Evolutionary conservation across 1,140 invertebrate genomes (phyloP), one percentile per base, ranked within the genome.

Genomic region (Polypedilum pembai): DNA sequence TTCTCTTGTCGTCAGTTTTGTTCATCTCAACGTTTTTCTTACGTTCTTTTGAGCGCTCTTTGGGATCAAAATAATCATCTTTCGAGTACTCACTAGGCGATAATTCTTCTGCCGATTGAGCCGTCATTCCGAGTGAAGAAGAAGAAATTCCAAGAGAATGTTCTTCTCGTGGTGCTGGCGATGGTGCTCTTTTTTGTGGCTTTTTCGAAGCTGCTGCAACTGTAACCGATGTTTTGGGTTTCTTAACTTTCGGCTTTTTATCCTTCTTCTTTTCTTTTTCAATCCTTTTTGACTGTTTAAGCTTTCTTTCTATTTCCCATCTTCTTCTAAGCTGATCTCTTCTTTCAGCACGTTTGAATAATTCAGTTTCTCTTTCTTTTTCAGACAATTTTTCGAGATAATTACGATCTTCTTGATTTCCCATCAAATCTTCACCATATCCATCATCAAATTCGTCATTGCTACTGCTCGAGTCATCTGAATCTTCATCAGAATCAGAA

Each of bases 361-460:
- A 92, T 84, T 98, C 96, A 77, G 97, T 94, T 83, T 99, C 96
- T 75, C 96, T 85, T 82, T 99, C 96, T 80, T 96, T 98, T 80
- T 98, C 96, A 0, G 96, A 98, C 88, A 99, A 93, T 76, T 92
- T 89, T 8, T 94, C 93, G 2, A 99, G 83, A 1, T 92, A 84
- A 12, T 90, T 90, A 79, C 93, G 89, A 85, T 99, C 97, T 78
- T 96, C 96, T 75, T 94, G 95, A 84, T 98, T 96, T 1, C 96
- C 95, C 90, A 98, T 98, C 1, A 98, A 85, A 80, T 98, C 94
- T 77, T 98, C 96, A 84, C 98, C 96, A 79, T 94, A 97, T 80
- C 86, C 86, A 78, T 87, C 86, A 78, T 87, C 84, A 75, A 87
- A 87, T 78, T 87, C 86, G 3, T 82, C 83, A 73, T 87, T 80